Base-by-base conservation (phyloP, 2,113 vertebrate genomes). In the Sclerurus mexicanus region DNA sequence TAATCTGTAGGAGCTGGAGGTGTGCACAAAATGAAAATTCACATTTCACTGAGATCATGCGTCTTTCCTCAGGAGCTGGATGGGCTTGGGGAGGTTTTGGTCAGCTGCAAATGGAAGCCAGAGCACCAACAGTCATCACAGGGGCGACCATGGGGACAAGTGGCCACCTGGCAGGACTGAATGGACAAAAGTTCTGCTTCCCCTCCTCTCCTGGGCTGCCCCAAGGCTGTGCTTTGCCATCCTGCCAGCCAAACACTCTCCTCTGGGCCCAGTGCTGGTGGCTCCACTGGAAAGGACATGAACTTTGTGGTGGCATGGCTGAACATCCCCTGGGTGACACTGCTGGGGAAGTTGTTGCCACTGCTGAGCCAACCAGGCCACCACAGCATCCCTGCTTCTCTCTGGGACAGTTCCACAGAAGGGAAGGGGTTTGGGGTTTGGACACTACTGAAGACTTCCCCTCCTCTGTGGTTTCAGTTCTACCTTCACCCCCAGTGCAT, bases 401-500 rank as follows among this genome's bases (percentile, higher is more conserved):
- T 10, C 9, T 69, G 40, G 14, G 19, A 64, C 39, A 74, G 35
- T 3, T 94, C 33, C 40, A 19, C 4, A 10, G 66, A 85, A 85
- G 21, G 6, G 28, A 85, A 92, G 28, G 4, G 18, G 35, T 22
- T 81, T 3, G 3, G 16, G 27, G 9, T 46, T 69, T 27, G 24
- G 59, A 59, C 2, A 6, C 20, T 9, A 39, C 3, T 0, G 0
- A 28, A 56, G 21, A 53, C 35, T 87, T 33, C 28, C 24, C 21
- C 44, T 64, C 23, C 5, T 6, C 30, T 44, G 19, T 50, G 44
- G 21, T 72, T 92, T 85, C 46, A 3, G 9, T 50, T 92, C 69
- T 62, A 64, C 42, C 64, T 67, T 46, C 0, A 0, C 16, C 12
- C 8, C 14, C 31, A 30, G 0, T 0, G 2, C 7, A 5, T 27